Evolutionary conservation across 2,888 invertebrate species (phyloP), one percentile per base, ranked within the genome.

Genomic region (Minunthozetes semirufus): DNA sequence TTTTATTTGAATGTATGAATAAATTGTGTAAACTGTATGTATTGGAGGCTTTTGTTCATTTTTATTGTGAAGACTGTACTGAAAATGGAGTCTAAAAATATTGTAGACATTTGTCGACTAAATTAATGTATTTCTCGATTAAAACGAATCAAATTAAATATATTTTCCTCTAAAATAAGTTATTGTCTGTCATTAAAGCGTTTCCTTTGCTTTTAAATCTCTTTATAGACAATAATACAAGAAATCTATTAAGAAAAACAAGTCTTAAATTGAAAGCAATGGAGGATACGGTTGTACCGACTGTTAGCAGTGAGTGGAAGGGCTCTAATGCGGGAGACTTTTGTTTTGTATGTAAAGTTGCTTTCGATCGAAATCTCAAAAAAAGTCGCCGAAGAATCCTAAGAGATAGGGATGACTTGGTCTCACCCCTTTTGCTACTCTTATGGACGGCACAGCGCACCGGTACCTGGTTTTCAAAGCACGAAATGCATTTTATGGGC

Each of bases 311-410:
- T 25, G 59, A 42, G 19, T 4, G 27, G 27, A 27, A 61, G 27
- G 19, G 19, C 27, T 61, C 33, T 27, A 63, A 29, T 63, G 33
- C 38, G 33, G 63, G 63, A 19, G 68, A 68, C 42, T 22, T 42
- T 33, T 68, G 68, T 22, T 68, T 68, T 17, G 22, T 68, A 22
- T 68, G 68, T 13, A 68, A 68, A 68, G 68, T 68, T 2, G 5
- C 17, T 68, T 68, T 68, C 13, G 68, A 68, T 19, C 1, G 68
- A 38, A 68, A 68, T 42, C 68, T 68, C 13, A 68, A 68, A 46
- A 68, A 68, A 68, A 68, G 68, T 38, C 68, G 68, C 42, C 68
- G 68, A 38, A 68, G 68, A 68, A 68, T 68, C 5, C 13, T 68
- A 9, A 6, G 68, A 15, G 68, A 68, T 5, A 68, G 68, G 68